Conservation (phyloP, 2,888 invertebrate genomes). For the Eupithecia subumbrata region DNA sequence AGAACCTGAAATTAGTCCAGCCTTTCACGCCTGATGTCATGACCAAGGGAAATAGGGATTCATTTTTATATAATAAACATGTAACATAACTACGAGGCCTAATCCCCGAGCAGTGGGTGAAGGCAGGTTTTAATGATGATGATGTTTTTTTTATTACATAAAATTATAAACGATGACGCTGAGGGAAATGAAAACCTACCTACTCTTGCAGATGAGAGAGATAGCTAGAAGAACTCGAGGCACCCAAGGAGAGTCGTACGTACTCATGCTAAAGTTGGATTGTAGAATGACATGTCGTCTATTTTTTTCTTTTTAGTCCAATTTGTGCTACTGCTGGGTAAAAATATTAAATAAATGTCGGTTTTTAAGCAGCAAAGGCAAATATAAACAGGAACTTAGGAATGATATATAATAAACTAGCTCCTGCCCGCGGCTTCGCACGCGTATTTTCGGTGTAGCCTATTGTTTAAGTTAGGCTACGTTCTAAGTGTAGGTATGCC, state of each 20-base stretch:
- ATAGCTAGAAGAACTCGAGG: background rate
- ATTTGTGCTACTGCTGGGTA: background rate
- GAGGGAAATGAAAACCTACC: background rate
- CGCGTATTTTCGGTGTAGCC: too few relatives aligned
- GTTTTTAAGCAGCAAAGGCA: background rate
- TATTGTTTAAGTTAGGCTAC: too few relatives aligned
- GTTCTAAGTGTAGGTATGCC: too few relatives aligned
- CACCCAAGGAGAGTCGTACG: background rate
- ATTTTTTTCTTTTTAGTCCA: background rate
- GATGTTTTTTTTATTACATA: too few relatives aligned
- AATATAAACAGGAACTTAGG: background rate
- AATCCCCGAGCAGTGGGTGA: background rate
- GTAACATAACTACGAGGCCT: background rate
- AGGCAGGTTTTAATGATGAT: background rate
- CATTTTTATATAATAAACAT: too few relatives aligned
- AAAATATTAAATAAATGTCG: background rate
- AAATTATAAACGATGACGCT: too few relatives aligned
- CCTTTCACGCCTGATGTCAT: too few relatives aligned
- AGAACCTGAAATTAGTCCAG: too few relatives aligned
- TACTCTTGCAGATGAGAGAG: background rate
- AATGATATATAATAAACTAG: background rate
- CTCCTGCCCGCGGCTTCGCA: too few relatives aligned
- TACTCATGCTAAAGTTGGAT: background rate
- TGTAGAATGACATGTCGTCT: background rate
- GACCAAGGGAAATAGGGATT: too few relatives aligned